Evolutionary conservation across 1,140 invertebrate species (phyloP), one percentile per base, ranked within the genome.

Genomic region (Drosophila bocqueti): DNA sequence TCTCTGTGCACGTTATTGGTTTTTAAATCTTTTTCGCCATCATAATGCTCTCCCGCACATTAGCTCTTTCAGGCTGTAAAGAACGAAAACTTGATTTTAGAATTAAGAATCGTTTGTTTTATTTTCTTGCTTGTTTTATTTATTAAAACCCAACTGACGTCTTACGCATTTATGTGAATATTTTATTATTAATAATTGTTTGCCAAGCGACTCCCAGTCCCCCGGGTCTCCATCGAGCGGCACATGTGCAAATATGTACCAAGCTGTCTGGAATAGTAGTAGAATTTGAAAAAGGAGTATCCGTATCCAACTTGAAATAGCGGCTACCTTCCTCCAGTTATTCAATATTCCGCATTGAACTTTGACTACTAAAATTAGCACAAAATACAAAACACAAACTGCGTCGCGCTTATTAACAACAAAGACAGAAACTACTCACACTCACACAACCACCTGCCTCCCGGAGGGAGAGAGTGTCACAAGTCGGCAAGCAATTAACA

Each of bases 331-430:
- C 67, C 64, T 57, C 67, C 71, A 73, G 71, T 73, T 73, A 73
- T 61, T 73, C 46, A 73, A 73, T 73, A 52, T 50, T 26, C 68
- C 76, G 50, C 62, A 68, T 63, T 89, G 77, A 87, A 84, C 84
- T 87, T 87, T 87, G 84, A 40, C 54, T 83, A 84, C 77, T 83
- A 89, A 89, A 84, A 84, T 83, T 89, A 87, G 84, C 73, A 43
- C 76, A 67, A 57, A 55, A 55, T 40, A 64, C 60, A 72, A 54
- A 71, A 46, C 46, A 75, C 61, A 65, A 90, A 89, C 71, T 89
- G 66, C 84, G 84, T 38, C 78, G 84, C 71, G 81, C 74, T 79
- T 89, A 79, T 83, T 75, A 89, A 86, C 74, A 80, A 76, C 74
- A 80, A 76, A 79, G 59, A 73, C 76, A 69, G 60, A 52, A 79